Base-by-base conservation (phyloP, 2,888 invertebrate species). In the Scaptomyza parva region DNA sequence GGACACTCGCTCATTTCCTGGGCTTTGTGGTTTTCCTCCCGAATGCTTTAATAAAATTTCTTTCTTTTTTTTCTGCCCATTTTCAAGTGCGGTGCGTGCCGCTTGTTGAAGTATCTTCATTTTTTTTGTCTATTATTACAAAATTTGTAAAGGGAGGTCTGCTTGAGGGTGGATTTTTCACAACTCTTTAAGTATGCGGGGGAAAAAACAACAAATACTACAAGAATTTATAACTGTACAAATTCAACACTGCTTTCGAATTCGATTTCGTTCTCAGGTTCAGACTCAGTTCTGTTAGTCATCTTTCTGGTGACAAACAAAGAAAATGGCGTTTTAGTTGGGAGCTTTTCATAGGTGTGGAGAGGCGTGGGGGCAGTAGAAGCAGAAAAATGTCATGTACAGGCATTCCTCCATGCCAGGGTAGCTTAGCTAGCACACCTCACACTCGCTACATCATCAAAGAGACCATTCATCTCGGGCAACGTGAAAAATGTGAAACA, bases 401-500 rank as follows among this genome's bases (percentile, higher is more conserved):
- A 89, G 87, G 79, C 79, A 82, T 69, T 55, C 53, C 45, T 8
- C n/a, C 35, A 33, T 4, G 35, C 14, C 14, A 14, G 35, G 35
- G 35, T 17, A 35, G 35, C 14, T 35, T 1, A 28, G 12, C 14
- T 26, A 44, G 6, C 45, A 18, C 28, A 30, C 30, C 47, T 30
- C 30, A 30, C 40, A 40, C 40, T 18, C 50, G 58, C 48, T 52
- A 22, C 69, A 68, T 87, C 82, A 87, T 88, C 88, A 87, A 84
- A 88, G 82, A 69, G 64, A 58, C 69, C 73, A 78, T 87, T 88
- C 88, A 78, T 82, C 83, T 86, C 57, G 51, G 28, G 57, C 63
- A 65, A 67, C 66, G 72, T 88, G 86, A 88, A 78, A 87, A 85
- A 85, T 87, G 82, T 70, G 85, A 85, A 85, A 85, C 88, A 85